Conservation (phyloP, 2,888 invertebrate genomes). For the Arge pagana region DNA sequence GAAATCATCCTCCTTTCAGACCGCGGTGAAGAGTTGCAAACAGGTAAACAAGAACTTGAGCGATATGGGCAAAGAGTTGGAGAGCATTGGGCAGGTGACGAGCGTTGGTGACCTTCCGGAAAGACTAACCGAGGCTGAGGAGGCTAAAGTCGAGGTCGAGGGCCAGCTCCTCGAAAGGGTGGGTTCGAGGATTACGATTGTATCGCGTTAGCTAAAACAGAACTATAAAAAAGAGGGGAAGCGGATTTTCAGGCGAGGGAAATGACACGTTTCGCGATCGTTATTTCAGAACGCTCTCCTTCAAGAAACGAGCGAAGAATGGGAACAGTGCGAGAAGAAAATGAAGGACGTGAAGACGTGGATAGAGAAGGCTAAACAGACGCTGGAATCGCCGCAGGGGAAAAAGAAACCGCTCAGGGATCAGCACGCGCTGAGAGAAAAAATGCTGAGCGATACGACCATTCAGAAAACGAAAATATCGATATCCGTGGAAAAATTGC, state of each 20-base stretch:
- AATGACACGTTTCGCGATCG: conserved; percentile 4
- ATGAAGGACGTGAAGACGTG: conserved; percentile 86
- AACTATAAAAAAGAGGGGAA: background rate
- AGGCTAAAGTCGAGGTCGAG: conserved; percentile 83
- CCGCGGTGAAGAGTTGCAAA: conserved; percentile 87
- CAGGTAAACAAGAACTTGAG: conserved; percentile 84
- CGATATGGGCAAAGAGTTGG: conserved; percentile 91
- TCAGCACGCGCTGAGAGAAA: conserved; percentile 83
- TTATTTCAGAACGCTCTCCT: conserved; percentile 77
- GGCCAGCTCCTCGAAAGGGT: conserved; percentile 85
- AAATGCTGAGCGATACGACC: conserved; percentile 82
- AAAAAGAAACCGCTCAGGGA: conserved; percentile 87
- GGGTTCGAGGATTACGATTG: conserved; percentile 47
- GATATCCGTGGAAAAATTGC: conserved; percentile 87
- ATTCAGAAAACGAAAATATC: conserved; percentile 89
- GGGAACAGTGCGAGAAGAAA: conserved; percentile 95
- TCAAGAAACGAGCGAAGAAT: conserved; percentile 91
- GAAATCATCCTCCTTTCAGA: conserved; percentile 60
- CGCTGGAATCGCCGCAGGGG: conserved; percentile 78
- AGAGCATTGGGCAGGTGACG: conserved; percentile 80
- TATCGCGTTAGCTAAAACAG: background rate
- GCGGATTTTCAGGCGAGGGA: background rate
- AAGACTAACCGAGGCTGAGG: conserved; percentile 84
- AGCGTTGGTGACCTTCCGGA: conserved; percentile 84
- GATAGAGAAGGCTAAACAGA: conserved; percentile 83